phyloP scores from a whole-genome alignment of 1,140 invertebrate genomes.

The Achatina immaculata region DNA sequence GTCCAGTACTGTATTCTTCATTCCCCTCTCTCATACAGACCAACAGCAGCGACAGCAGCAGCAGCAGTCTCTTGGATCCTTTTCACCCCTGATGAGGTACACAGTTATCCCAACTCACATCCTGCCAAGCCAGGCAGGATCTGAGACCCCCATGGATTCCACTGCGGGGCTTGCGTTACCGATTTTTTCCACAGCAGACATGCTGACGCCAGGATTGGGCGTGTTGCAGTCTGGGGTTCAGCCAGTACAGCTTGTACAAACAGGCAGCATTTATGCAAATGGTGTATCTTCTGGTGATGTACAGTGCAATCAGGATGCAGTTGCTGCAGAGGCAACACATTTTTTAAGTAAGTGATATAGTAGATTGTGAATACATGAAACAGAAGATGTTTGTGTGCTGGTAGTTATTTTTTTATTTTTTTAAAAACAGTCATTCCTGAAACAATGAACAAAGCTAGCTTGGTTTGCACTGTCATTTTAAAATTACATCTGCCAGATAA shows the following conservation, averaged over 20 bases:
- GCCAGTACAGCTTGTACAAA: neutral
- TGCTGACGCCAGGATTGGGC: neutral
- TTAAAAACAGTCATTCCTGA: no score
- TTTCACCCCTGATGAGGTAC: neutral
- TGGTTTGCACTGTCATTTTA: no score
- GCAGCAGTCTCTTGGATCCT: neutral
- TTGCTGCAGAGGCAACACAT: neutral
- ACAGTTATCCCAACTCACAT: neutral
- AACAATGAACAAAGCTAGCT: no score
- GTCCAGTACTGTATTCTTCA: neutral
- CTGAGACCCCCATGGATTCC: neutral
- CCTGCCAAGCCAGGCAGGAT: neutral
- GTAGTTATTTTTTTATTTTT: no score
- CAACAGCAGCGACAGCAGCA: constrained; percentile 6
- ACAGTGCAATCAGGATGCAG: neutral
- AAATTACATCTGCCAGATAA: no score
- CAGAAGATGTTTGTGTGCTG: no score
- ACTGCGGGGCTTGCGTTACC: neutral
- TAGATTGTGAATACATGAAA: no score
- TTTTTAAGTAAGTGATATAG: neutral
- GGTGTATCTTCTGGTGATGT: neutral
- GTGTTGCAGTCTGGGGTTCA: neutral
- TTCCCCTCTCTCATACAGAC: neutral
- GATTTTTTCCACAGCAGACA: neutral
- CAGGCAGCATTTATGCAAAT: neutral